phyloP scores from a whole-genome alignment of 1,140 invertebrate species.

The Heliconius himera region DNA sequence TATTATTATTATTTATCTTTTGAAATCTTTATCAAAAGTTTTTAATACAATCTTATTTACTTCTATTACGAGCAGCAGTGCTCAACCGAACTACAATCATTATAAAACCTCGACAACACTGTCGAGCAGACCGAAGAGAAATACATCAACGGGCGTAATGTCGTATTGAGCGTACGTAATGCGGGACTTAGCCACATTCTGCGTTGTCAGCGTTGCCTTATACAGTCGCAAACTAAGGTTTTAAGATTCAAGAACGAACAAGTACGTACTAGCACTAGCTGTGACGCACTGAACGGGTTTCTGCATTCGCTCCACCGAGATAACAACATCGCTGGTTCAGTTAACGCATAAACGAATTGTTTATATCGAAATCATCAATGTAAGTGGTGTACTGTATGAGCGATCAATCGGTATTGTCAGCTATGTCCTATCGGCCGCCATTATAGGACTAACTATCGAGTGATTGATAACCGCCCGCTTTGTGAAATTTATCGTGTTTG shows the following conservation, averaged over 20 bases:
- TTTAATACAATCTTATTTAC: too few species aligned
- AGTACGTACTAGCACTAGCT: slow-evolving; percentile 1
- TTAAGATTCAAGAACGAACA: slow-evolving; percentile 26
- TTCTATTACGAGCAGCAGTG: neutral
- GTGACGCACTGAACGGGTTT: slow-evolving; percentile 21
- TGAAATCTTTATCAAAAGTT: too few species aligned
- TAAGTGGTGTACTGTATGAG: slow-evolving; percentile 10
- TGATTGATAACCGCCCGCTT: slow-evolving; percentile 44
- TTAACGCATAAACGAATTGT: neutral
- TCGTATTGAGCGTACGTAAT: slow-evolving; percentile 25
- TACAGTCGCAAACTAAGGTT: slow-evolving; percentile 26
- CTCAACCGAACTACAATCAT: neutral
- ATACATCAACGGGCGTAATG: slow-evolving; percentile 25
- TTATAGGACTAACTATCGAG: slow-evolving; percentile 27
- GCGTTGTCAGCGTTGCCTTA: slow-evolving; percentile 25
- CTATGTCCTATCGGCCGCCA: slow-evolving; percentile 34
- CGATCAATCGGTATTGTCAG: slow-evolving; percentile 31
- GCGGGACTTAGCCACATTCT: slow-evolving; percentile 28
- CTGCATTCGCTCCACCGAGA: slow-evolving; percentile 10
- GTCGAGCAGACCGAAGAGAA: neutral
- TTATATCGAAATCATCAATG: slow-evolving; percentile 22
- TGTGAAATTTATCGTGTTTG: slow-evolving; percentile 35
- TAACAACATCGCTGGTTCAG: slow-evolving; percentile 5
- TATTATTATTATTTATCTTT: too few species aligned
- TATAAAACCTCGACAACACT: neutral